phyloP scores from a whole-genome alignment of 2,888 invertebrate species.

The Oligia fasciuncula region DNA sequence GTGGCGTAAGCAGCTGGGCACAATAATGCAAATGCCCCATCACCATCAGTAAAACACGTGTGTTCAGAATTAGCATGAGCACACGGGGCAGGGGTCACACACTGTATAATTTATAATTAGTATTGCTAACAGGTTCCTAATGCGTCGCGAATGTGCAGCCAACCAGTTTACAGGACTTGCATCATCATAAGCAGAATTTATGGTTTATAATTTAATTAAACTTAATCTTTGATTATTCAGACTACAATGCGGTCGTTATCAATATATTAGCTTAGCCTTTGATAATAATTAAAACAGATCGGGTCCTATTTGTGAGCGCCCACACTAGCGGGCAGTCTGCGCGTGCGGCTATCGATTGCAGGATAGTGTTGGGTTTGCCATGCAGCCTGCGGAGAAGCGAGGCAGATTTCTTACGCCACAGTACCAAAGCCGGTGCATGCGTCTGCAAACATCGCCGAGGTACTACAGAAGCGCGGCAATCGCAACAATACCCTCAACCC shows the following conservation, averaged over 20 bases:
- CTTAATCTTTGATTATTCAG: neutral
- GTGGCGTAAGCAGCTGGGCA: neutral
- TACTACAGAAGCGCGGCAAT: neutral
- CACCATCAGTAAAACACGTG: constrained; percentile 15
- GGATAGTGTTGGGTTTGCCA: neutral
- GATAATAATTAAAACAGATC: neutral
- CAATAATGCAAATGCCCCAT: constrained; percentile 5
- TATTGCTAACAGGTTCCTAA: constrained; percentile 22
- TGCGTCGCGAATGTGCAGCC: constrained; percentile 17
- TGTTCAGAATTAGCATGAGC: constrained; percentile 25
- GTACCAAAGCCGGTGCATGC: neutral
- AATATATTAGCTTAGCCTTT: neutral
- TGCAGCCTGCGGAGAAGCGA: neutral
- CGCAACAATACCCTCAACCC: no score
- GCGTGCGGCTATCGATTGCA: neutral
- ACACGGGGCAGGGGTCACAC: constrained; percentile 39
- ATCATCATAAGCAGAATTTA: neutral
- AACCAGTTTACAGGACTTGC: constrained; percentile 13
- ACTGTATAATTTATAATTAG: constrained; percentile 34
- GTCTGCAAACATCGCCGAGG: no score
- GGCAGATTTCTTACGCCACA: neutral
- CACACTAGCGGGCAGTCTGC: neutral
- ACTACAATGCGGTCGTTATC: neutral
- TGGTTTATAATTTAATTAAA: neutral
- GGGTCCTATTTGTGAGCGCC: neutral